These are phyloP conservation scores for Amphilophus citrinellus DNA, from an alignment of 2,113 vertebrate species.

Conservation along the genomic window DNA sequence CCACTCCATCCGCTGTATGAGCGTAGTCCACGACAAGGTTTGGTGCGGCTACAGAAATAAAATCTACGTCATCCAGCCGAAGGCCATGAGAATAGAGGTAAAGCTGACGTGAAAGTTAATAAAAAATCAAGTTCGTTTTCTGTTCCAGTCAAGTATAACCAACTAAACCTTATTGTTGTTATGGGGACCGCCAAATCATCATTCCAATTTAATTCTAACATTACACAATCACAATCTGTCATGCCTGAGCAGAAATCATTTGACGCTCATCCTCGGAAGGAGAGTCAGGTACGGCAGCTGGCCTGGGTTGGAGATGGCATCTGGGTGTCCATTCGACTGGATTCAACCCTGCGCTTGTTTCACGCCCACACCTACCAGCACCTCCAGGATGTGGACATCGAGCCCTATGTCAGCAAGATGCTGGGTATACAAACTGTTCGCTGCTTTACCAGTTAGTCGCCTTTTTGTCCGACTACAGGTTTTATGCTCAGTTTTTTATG, in stretches of 20 bases:
- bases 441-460: background rate
- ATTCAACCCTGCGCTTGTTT: conserved; percentile 95
- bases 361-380: conserved; percentile 98
- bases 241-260: conserved; percentile 88
- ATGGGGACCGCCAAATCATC: background rate
- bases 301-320: conserved; percentile 98
- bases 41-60: conserved; percentile 99
- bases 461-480: background rate
- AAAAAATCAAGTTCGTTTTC: background rate
- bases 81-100: conserved; percentile 98
- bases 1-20: conserved; percentile 98
- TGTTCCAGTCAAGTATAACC: background rate
- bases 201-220: background rate
- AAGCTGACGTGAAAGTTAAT: background rate
- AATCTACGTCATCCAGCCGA: conserved; percentile 97
- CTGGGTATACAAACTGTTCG: conserved; percentile 82
- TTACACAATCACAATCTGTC: background rate
- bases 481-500: background rate
- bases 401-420: conserved; percentile 99
- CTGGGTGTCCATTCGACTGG: conserved; percentile 98
- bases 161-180: background rate
- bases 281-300: conserved; percentile 97
- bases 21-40: conserved; percentile 93
- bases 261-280: conserved; percentile 94
- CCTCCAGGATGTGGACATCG: conserved; percentile 98